Percentiles rank a stretch among this genome's conserved stretches.
phyloP scores from a whole-genome alignment of 35 echinoderm and acorn worm genomes.

The Diadema setosum region DNA sequence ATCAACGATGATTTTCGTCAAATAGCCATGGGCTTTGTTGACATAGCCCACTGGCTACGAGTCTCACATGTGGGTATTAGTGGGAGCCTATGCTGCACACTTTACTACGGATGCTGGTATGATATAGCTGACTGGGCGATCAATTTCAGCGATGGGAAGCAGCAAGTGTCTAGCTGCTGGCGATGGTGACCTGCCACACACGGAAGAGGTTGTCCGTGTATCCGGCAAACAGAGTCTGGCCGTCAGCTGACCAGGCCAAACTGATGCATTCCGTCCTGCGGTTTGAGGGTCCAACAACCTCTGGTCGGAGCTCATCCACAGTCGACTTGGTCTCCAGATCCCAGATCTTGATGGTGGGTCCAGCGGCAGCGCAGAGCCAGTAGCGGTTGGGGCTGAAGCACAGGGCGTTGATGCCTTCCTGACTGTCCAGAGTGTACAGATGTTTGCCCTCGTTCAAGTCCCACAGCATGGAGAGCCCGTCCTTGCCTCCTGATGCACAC shows the following conservation, averaged over 20 bases:
- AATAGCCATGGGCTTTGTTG: too few relatives aligned
- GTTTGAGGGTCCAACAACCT: conserved; percentile 32
- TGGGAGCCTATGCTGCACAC: too few relatives aligned
- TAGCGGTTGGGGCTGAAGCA: conserved; percentile 99
- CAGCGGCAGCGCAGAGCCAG: conserved; percentile 94
- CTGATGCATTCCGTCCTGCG: conserved; percentile 54
- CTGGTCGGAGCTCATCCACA: conserved; percentile 51
- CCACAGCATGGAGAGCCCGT: conserved; percentile 95
- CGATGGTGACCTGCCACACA: conserved; percentile 90
- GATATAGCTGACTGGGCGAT: too few relatives aligned
- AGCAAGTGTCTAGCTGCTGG: neutral
- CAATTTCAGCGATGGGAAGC: neutral
- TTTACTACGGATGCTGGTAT: too few relatives aligned
- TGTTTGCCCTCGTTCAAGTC: conserved; percentile 97
- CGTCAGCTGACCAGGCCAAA: conserved; percentile 96
- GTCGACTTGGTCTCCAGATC: conserved; percentile 77
- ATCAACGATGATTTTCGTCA: too few relatives aligned
- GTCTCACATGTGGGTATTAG: too few relatives aligned
- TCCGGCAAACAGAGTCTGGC: conserved; percentile 94
- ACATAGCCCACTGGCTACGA: too few relatives aligned
- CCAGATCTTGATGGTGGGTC: conserved; percentile 97
- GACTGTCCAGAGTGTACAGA: conserved; percentile 87
- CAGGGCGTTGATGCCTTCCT: conserved; percentile 75
- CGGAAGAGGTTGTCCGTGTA: conserved; percentile 93
- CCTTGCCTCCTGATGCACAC: conserved; percentile 97